These are phyloP conservation scores for Caenorhabditis sp. DNA, from an alignment of 2,888 invertebrate species.

Conservation along the genomic window DNA sequence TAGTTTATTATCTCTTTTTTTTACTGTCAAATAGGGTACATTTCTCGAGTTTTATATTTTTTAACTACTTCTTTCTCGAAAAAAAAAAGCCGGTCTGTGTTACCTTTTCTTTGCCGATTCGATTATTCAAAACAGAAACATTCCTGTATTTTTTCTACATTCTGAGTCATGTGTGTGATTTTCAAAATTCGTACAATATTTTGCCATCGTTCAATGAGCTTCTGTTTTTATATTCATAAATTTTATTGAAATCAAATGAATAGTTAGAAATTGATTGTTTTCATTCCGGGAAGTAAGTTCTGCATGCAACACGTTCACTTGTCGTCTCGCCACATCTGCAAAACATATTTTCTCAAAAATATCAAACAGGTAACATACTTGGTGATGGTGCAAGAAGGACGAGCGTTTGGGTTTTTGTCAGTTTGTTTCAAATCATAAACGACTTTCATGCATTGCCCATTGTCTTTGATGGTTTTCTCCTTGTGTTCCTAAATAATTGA, in stretches of 20 bases:
- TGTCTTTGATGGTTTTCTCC: neutral
- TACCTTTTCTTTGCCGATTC: neutral
- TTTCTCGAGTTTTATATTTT: neutral
- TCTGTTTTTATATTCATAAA: neutral
- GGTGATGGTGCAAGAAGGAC: neutral
- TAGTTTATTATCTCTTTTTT: neutral
- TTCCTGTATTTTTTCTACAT: neutral
- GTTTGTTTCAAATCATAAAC: neutral
- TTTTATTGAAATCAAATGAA: neutral
- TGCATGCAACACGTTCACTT: slow-evolving; percentile 2
- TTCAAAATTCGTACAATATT: neutral
- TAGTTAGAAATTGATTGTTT: neutral
- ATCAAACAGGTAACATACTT: neutral
- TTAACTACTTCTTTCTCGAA: neutral
- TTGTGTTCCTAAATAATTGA: slow-evolving; percentile 5
- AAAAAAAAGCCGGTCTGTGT: neutral
- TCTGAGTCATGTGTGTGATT: neutral
- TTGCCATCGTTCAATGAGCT: neutral
- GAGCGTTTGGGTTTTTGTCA: slow-evolving; percentile 4
- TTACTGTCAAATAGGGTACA: neutral
- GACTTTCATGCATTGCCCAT: neutral
- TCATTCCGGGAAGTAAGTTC: slow-evolving; percentile 4
- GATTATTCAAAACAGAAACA: neutral
- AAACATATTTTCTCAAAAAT: neutral
- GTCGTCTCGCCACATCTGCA: neutral